A percentile compares a stretch with the other conserved stretches of the same genome.
These are phyloP conservation scores for Cebus imitator DNA, from an alignment of 2,113 vertebrate species.

Conservation along the genomic window DNA sequence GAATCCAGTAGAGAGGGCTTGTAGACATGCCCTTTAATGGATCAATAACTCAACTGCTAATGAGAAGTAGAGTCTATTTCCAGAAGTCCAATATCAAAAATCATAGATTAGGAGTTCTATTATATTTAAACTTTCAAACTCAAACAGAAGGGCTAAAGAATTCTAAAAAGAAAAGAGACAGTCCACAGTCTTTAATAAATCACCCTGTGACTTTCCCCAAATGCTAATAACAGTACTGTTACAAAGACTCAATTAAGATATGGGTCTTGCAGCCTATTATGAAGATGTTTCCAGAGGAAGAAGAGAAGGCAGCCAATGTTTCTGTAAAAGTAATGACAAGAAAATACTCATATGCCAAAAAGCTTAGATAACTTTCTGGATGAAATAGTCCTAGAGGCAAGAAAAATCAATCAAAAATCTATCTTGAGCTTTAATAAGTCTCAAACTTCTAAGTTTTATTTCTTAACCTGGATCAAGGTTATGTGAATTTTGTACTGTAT, in stretches of 20 bases:
- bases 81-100: slow-evolving; percentile 20
- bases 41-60: slow-evolving; percentile 50
- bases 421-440: not conserved
- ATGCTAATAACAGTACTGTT: not conserved
- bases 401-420: slow-evolving; percentile 11
- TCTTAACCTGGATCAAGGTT: not conserved
- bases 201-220: not conserved
- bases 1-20: not conserved
- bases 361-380: not conserved
- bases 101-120: slow-evolving; percentile 27
- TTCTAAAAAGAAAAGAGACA: slow-evolving; percentile 6
- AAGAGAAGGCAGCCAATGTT: not conserved
- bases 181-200: slow-evolving; percentile 28
- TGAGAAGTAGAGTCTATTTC: slow-evolving; percentile 46
- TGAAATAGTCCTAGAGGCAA: slow-evolving; percentile 13
- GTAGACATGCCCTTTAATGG: not conserved
- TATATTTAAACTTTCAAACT: slow-evolving; percentile 38
- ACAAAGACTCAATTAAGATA: slow-evolving; percentile 41
- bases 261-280: not conserved
- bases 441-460: slow-evolving; percentile 33
- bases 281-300: not conserved
- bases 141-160: slow-evolving; percentile 14
- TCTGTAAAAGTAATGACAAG: not conserved
- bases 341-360: not conserved
- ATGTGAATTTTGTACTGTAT: not conserved